Evolutionary conservation across 2,113 vertebrate genomes (phyloP), one percentile per base, ranked within the genome.

Genomic region (human (Homo sapiens)): DNA sequence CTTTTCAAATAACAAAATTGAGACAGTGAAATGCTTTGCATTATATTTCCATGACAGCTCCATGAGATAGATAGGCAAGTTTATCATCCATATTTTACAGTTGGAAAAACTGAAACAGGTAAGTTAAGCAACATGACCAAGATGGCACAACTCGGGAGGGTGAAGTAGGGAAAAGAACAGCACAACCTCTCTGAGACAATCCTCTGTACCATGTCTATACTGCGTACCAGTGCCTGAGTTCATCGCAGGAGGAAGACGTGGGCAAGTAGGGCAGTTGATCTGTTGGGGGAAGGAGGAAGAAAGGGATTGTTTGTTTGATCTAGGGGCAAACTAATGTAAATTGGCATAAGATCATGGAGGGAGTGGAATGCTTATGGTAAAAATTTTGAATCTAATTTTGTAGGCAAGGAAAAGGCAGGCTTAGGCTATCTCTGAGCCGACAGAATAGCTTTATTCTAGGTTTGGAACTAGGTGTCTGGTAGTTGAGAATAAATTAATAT

Each of bases 211-310:
- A 32, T 6, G 40, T 43, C 8, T n/a, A 6, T 1, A 43, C 14
- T 64, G 8, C 18, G 9, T 80, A 64, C 43, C 8, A 35, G 8
- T 9, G 2, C 17, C 14, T 9, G 40, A 10, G 27, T 6, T 73
- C 32, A 25, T 18, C 73, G n/a, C 6, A n/a, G 27, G 38, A 76
- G 3, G 11, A 25, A 25, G 40, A 57, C 14, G 8, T 7, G 11
- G 2, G 6, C 6, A 43, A 27, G 10, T 30, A 2, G 1, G 10
- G 1, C 30, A 1, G 7, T 3, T 12, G 27, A 12, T 72, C 40
- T n/a, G 3, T 59, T 32, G 27, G 2, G 11, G 4, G 7, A 27
- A 16, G 8, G 14, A 11, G 30, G 6, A 35, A 35, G 66, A 68
- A 35, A 32, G 32, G 32, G 30, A 6, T 7, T 86, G 4, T 40